Evolutionary conservation across 2,888 invertebrate species (phyloP).

Genomic region (Teleiodes luculella): DNA sequence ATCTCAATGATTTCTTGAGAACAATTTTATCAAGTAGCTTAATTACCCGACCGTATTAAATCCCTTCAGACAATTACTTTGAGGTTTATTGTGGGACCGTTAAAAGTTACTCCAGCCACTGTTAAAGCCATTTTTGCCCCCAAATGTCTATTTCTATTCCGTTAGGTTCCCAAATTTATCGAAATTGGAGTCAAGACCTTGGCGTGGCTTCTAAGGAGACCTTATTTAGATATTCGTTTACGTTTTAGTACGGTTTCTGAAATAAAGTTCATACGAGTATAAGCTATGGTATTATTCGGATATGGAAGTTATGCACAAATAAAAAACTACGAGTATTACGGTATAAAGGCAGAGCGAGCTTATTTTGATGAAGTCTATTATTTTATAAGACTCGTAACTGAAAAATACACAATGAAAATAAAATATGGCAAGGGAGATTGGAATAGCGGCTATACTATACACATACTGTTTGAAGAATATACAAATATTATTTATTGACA

Average conservation of each 20-base stretch:
- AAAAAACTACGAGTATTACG: too few relatives aligned
- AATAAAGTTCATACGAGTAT: too few relatives aligned
- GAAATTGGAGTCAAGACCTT: constrained; percentile 1
- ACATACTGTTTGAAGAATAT: too few relatives aligned
- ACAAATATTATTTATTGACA: too few relatives aligned
- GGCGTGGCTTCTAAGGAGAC: neutral
- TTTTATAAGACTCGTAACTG: too few relatives aligned
- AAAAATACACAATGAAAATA: too few relatives aligned
- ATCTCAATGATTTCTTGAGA: constrained; percentile 1
- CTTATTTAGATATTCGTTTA: neutral
- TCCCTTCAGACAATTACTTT: constrained; percentile 5
- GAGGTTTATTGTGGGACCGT: constrained; percentile 3
- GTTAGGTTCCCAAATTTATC: neutral
- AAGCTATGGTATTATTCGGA: too few relatives aligned
- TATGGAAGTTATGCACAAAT: too few relatives aligned
- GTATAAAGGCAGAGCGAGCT: too few relatives aligned
- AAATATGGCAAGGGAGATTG: too few relatives aligned
- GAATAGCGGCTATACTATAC: too few relatives aligned
- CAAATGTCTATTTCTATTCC: constrained; percentile 2
- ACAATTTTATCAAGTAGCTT: constrained; percentile 3
- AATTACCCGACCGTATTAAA: constrained; percentile 10
- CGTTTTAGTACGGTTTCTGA: neutral
- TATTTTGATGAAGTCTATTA: too few relatives aligned
- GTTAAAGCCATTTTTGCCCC: neutral
- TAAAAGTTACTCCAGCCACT: constrained; percentile 1